A percentile compares a stretch with the other conserved stretches of the same genome.
Conservation (phyloP, 2,888 invertebrate species). For the Bembecia ichneumoniformis region DNA sequence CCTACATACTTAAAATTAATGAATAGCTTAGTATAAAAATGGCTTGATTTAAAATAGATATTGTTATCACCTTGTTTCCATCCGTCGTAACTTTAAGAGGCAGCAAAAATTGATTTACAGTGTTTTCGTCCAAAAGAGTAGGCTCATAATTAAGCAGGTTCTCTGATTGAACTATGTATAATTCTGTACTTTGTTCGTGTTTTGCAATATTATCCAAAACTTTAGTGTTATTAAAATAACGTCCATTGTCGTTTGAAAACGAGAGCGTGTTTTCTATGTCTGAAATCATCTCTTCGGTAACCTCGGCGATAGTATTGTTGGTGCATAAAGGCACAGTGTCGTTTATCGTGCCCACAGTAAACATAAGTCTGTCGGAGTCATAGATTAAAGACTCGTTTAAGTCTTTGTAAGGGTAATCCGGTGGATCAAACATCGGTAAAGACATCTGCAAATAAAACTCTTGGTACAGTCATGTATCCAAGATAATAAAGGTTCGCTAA, state of each 20-base stretch:
- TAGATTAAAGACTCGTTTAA: slow-evolving; percentile 36
- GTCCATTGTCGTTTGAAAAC: slow-evolving; percentile 42
- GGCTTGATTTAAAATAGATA: background rate
- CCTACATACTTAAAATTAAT: background rate
- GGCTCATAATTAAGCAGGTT: slow-evolving; percentile 48
- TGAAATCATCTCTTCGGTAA: slow-evolving; percentile 26
- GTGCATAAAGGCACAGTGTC: slow-evolving; percentile 8
- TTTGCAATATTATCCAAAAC: slow-evolving; percentile 18
- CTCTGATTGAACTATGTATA: slow-evolving; percentile 40
- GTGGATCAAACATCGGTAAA: slow-evolving; percentile 62
- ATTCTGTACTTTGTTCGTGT: slow-evolving; percentile 24
- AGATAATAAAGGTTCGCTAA: no score
- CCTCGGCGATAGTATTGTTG: slow-evolving; percentile 22
- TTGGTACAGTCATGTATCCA: background rate
- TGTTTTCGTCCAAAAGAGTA: slow-evolving; percentile 53
- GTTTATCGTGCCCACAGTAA: slow-evolving; percentile 23
- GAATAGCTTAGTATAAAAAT: no score
- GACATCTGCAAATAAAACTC: slow-evolving; percentile 13
- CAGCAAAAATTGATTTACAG: slow-evolving; percentile 56
- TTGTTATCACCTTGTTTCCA: slow-evolving; percentile 25
- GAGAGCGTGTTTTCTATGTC: slow-evolving; percentile 36
- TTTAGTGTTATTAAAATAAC: slow-evolving; percentile 34
- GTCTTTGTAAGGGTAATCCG: slow-evolving; percentile 60
- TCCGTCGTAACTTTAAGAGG: slow-evolving; percentile 37
- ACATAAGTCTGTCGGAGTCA: slow-evolving; percentile 42